These are phyloP conservation scores for Gorilla gorilla DNA, from an alignment of 2,113 vertebrate species.

Conservation along the genomic window DNA sequence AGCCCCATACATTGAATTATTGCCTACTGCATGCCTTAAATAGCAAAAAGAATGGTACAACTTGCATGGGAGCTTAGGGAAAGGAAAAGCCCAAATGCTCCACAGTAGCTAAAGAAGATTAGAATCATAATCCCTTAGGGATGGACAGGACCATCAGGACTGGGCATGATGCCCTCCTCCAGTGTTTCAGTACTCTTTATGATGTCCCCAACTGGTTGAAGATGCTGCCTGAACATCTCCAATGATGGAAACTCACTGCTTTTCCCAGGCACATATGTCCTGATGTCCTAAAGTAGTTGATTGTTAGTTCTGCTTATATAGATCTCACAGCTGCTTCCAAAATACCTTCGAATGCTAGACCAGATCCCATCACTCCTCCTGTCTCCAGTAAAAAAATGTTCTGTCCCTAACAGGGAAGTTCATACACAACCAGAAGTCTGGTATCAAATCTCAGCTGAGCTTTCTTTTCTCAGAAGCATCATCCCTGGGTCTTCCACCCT, in stretches of 20 bases:
- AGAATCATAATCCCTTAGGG: not conserved
- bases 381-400: not conserved
- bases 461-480: not conserved
- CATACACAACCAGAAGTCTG: not conserved
- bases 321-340: not conserved
- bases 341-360: not conserved
- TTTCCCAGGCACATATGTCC: not conserved
- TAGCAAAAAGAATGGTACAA: not conserved
- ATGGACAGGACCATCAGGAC: not conserved
- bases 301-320: not conserved
- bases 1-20: not conserved
- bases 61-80: not conserved
- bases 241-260: not conserved
- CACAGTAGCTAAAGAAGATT: not conserved
- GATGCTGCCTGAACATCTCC: not conserved
- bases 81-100: not conserved
- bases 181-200: not conserved
- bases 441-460: not conserved
- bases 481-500: not conserved
- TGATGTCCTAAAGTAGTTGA: not conserved
- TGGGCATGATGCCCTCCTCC: not conserved
- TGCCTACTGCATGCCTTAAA: not conserved
- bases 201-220: not conserved
- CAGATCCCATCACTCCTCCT: not conserved
- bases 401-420: not conserved